Conservation (phyloP, 2,888 invertebrate genomes). For the Endomychus coccineus region DNA sequence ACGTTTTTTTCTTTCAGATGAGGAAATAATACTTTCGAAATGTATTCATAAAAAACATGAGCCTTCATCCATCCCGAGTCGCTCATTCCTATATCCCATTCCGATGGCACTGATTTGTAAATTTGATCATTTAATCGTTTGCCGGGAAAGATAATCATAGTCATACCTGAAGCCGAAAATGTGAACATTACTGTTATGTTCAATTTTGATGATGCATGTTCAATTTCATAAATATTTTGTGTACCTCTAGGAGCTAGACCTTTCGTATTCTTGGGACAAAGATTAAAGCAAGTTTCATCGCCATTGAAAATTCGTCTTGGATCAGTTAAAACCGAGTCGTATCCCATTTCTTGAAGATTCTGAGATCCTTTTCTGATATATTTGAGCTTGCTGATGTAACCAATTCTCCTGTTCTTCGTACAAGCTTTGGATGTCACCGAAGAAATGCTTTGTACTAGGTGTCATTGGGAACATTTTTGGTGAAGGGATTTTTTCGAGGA, state of each 20-base stretch:
- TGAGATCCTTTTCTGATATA: neutral
- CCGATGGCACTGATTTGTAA: slow-evolving; percentile 15
- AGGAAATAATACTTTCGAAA: slow-evolving; percentile 4
- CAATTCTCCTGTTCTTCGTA: slow-evolving; percentile 20
- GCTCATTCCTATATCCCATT: slow-evolving; percentile 11
- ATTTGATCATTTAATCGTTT: slow-evolving; percentile 27
- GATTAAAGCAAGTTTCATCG: slow-evolving; percentile 25
- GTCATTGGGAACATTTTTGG: slow-evolving; percentile 12
- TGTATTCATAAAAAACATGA: slow-evolving; percentile 9
- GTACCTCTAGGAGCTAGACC: slow-evolving; percentile 17
- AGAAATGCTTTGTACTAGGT: slow-evolving; percentile 21
- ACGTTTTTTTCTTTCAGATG: slow-evolving; percentile 5
- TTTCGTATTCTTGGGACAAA: slow-evolving; percentile 21
- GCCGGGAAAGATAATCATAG: slow-evolving; percentile 33
- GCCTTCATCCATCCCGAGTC: slow-evolving; percentile 7
- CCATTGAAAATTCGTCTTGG: slow-evolving; percentile 3
- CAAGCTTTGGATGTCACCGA: slow-evolving; percentile 24
- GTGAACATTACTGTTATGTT: slow-evolving; percentile 36
- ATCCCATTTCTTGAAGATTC: neutral
- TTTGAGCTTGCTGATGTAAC: slow-evolving; percentile 22
- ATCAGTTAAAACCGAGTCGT: neutral
- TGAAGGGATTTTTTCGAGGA: slow-evolving; percentile 17
- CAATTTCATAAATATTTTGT: slow-evolving; percentile 34
- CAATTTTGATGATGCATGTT: slow-evolving; percentile 31
- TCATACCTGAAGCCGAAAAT: slow-evolving; percentile 35